These are phyloP conservation scores for Pollicipes pollicipes DNA, from an alignment of 1,140 invertebrate species.

Conservation along the genomic window DNA sequence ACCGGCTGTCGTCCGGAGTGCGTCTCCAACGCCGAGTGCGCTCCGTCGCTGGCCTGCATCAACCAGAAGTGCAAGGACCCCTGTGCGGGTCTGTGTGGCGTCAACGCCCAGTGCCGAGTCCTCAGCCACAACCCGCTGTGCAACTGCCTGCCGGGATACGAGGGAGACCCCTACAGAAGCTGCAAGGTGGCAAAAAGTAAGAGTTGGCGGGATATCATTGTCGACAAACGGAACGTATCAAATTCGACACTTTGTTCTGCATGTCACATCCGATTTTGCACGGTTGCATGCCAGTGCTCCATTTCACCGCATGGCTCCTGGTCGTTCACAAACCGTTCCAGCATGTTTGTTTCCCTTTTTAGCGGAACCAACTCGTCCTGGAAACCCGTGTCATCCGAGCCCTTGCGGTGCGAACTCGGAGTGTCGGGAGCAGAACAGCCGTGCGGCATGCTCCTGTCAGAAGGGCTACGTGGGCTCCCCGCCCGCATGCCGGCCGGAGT, in stretches of 20 bases:
- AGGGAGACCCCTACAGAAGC: constrained; percentile 34
- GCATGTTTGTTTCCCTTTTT: constrained; percentile 21
- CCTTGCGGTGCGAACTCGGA: too few species aligned
- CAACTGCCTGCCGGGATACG: constrained; percentile 28
- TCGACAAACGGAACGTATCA: too few species aligned
- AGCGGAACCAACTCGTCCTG: constrained; percentile 55
- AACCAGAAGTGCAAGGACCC: constrained; percentile 61
- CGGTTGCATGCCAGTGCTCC: constrained; percentile 25
- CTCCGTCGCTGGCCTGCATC: constrained; percentile 35
- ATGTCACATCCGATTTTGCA: constrained; percentile 25
- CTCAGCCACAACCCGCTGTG: constrained; percentile 21
- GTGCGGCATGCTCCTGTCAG: constrained; percentile 28
- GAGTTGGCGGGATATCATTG: constrained; percentile 14
- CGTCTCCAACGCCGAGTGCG: constrained; percentile 45
- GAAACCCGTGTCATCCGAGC: constrained; percentile 22
- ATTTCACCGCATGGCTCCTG: too few species aligned
- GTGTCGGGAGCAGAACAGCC: too few species aligned
- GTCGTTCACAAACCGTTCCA: too few species aligned
- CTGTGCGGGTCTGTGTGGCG: constrained; percentile 51
- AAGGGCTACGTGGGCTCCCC: constrained; percentile 55
- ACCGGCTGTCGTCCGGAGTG: constrained; percentile 51
- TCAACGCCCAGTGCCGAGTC: constrained; percentile 21
- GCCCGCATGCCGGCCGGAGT: constrained; percentile 39
- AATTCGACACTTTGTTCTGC: constrained; percentile 22
- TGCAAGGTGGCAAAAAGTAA: constrained; percentile 24